Base-by-base conservation (phyloP, 2,888 invertebrate genomes). In the Beris chalybata region DNA sequence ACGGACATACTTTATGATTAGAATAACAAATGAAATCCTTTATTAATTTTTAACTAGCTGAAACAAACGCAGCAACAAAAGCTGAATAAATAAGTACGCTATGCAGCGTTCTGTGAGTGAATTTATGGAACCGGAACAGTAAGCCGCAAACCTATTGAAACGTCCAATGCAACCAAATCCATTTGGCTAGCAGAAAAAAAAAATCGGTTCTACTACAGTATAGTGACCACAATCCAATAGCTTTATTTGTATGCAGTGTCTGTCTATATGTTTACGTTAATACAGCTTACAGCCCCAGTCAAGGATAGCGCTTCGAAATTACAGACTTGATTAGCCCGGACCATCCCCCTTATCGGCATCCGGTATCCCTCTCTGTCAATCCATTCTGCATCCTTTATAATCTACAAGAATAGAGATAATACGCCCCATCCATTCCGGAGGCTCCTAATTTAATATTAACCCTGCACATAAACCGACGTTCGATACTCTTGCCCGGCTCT, bases 391-490 rank as follows among this genome's bases (percentile, higher is more conserved):
- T 13, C 52, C 52, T 22, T 52, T 52, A 52, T 52, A 15, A 52
- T 15, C 52, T 22, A 22, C 38, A 52, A 15, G 52, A 52, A 52
- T 52, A 29, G 52, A 48, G 48, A 52, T 52, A 22, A 52, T 52
- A 15, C 52, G 52, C 31, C 54, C 30, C 13, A 31, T 30, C 32
- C 54, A 54, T 32, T 32, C 12, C 32, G 54, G 31, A n/a, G 12
- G 38, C 38, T 31, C 54, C 32, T 54, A 54, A 54, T 54, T 54
- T 31, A 54, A 54, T 54, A 54, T 54, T 30, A 54, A 54, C 54
- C 54, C 54, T 13, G 7, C 12, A 31, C 22, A 22, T 22, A 22
- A 22, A 11, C 29, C 13, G 12, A 7, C 12, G 29, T 12, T 38
- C 38, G 9, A 38, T 38, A 7, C 38, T 38, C 22, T 38, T 9